A percentile compares a stretch with the other conserved stretches of the same genome.
Evolutionary conservation across 2,888 invertebrate genomes (phyloP).

Genomic region (Pachymerium ferrugineum): DNA sequence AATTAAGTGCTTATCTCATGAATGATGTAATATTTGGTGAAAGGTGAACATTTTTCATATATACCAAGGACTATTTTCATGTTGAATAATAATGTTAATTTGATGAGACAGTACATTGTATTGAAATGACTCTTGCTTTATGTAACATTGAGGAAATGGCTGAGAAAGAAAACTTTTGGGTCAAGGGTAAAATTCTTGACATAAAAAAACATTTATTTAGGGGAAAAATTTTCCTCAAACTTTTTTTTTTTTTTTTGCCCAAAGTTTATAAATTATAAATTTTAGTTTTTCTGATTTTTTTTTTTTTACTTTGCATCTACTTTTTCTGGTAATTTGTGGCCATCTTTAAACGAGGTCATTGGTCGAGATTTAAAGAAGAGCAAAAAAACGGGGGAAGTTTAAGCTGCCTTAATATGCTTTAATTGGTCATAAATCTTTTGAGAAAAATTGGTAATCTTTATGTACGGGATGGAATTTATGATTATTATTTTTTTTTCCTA

Average conservation of each 20-base stretch:
- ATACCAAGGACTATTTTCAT: not conserved
- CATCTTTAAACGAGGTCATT: not conserved
- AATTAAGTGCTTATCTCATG: not conserved
- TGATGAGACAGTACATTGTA: conserved; percentile 12
- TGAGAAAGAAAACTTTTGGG: not conserved
- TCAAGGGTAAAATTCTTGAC: conserved; percentile 1
- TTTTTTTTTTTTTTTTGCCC: not conserved
- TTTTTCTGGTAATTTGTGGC: not conserved
- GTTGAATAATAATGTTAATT: conserved; percentile 15
- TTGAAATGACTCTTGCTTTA: not conserved
- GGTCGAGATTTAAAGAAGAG: not conserved
- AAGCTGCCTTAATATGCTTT: conserved; percentile 8
- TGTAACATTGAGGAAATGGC: conserved; percentile 9
- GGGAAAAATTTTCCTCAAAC: not conserved
- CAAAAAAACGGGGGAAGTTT: not conserved
- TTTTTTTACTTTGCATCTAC: not conserved
- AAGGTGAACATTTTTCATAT: not conserved
- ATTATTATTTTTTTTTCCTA: not conserved
- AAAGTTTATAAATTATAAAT: not conserved
- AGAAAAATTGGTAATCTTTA: not conserved
- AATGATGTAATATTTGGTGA: not conserved
- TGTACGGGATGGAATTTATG: not conserved
- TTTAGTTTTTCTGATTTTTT: not conserved
- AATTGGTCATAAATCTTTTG: not conserved
- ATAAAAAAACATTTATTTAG: not conserved